Evolutionary conservation across 2,797 vertebrate genomes (phyloP).

Genomic region (Sciurus carolinensis): DNA sequence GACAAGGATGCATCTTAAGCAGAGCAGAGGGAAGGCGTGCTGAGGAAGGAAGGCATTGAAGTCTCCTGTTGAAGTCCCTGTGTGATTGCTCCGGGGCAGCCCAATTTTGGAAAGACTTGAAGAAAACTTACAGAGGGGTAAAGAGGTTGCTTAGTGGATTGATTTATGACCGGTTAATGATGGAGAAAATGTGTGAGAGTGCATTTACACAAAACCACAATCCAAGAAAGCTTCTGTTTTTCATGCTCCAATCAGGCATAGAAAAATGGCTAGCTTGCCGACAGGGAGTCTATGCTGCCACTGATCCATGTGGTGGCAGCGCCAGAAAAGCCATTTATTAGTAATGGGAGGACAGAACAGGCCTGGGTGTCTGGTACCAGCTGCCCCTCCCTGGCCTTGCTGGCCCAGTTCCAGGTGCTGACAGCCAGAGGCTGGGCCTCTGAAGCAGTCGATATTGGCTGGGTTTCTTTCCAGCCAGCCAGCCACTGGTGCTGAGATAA

Average conservation of each 20-base stretch:
- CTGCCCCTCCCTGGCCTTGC: neutral
- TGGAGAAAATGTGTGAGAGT: slow-evolving; percentile 38
- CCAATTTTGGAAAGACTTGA: neutral
- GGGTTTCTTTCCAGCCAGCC: neutral
- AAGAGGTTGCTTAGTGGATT: neutral
- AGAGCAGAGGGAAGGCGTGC: neutral
- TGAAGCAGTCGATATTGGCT: neutral
- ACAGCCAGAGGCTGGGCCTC: slow-evolving; percentile 22
- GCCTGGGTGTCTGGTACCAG: slow-evolving; percentile 71
- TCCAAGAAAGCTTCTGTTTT: slow-evolving; percentile 64
- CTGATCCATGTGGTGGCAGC: neutral
- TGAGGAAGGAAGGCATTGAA: neutral
- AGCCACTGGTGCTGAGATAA: slow-evolving; percentile 47
- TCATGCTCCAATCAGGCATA: slow-evolving; percentile 23
- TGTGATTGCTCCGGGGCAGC: neutral
- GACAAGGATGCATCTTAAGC: neutral
- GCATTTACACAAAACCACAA: neutral
- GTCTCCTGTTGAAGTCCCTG: neutral
- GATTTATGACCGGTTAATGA: slow-evolving; percentile 62
- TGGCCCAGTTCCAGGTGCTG: slow-evolving; percentile 67
- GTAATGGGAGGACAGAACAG: slow-evolving; percentile 59
- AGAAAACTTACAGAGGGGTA: neutral
- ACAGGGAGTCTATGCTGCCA: neutral
- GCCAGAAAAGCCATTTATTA: slow-evolving; percentile 73
- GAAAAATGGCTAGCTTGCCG: slow-evolving; percentile 57